Base-by-base conservation (phyloP, 1,140 invertebrate species). In the Cardiocondyla obscurior region DNA sequence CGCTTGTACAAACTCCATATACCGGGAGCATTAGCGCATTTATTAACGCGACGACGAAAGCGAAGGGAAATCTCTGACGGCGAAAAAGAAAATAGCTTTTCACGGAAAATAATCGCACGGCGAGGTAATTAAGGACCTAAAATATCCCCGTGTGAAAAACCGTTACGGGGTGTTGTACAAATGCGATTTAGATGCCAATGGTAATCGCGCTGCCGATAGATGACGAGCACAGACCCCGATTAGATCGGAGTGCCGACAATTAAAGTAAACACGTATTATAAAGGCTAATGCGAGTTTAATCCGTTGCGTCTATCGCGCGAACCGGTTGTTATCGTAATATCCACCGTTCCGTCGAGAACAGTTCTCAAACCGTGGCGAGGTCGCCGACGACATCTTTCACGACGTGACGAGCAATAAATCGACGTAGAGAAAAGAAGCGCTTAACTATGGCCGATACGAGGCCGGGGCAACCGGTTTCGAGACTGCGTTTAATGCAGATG, bases 401-500 rank as follows among this genome's bases (percentile, higher is more conserved):
- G 14, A 44, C 58, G 44, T 62, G 81, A 84, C 53, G 55, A 84
- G 86, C 70, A 84, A 88, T 88, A 84, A 57, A 62, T 72, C 14
- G 30, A 55, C 65, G 44, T 70, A 70, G 39, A 67, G 77, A 87
- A 84, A 76, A 76, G 39, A 16, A 67, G 39, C 36, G 62, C 57
- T 84, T 69, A 76, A 81, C 53, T 77, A 82, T n/a, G 83, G 86
- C 81, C 70, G 85, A 88, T 74, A 73, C 72, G 73, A 53, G 64
- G 67, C 7, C 46, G 77, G 19, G 79, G 84, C n/a, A 90, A 93
- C 92, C 91, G 91, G 91, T 93, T 92, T 86, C 62, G 65, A 73
- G n/a, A 85, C 58, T 72, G 85, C 89, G 87, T 88, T 84, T 85
- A 81, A 93, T 93, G 93, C 93, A 94, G 94, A 94, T 93, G 89